A percentile compares a stretch with the other conserved stretches of the same genome.
These are phyloP conservation scores for Perithous albicinctus DNA, from an alignment of 2,888 invertebrate species.

Conservation along the genomic window DNA sequence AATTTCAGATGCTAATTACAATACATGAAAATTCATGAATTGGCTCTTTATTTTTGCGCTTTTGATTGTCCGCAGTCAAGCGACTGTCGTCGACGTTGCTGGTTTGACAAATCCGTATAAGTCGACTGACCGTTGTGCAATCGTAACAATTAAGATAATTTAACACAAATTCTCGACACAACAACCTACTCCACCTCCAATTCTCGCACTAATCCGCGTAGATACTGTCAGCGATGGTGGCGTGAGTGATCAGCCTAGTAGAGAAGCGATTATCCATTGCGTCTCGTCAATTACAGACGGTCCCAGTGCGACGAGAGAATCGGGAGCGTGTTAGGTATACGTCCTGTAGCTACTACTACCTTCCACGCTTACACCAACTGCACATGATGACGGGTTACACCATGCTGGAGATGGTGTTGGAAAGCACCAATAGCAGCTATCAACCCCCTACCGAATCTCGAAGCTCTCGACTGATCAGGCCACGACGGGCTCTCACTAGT, in stretches of 20 bases:
- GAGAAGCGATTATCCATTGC: conserved; percentile 81
- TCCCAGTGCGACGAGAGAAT: conserved; percentile 73
- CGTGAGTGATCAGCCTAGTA: conserved; percentile 34
- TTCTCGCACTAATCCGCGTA: conserved; percentile 74
- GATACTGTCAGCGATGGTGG: conserved; percentile 76
- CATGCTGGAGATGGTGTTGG: conserved; percentile 7
- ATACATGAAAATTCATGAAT: too few relatives aligned
- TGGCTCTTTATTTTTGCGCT: too few relatives aligned
- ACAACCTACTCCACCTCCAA: conserved; percentile 56
- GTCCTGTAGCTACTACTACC: conserved; percentile 8
- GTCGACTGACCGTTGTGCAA: too few relatives aligned
- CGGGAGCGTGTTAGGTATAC: conserved; percentile 37
- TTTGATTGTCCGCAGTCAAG: too few relatives aligned
- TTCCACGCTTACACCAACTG: conserved; percentile 39
- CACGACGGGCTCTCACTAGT: conserved; percentile 72
- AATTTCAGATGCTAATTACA: too few relatives aligned
- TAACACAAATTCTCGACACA: too few relatives aligned
- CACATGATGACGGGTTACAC: conserved; percentile 50
- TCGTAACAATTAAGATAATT: too few relatives aligned
- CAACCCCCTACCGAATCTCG: conserved; percentile 68
- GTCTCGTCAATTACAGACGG: conserved; percentile 80
- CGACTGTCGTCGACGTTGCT: too few relatives aligned
- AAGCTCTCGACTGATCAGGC: conserved; percentile 79
- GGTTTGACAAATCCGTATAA: too few relatives aligned
- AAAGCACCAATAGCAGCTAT: conserved; percentile 56